Evolutionary conservation across 2,113 vertebrate species (phyloP).

Genomic region (Upupa epops): DNA sequence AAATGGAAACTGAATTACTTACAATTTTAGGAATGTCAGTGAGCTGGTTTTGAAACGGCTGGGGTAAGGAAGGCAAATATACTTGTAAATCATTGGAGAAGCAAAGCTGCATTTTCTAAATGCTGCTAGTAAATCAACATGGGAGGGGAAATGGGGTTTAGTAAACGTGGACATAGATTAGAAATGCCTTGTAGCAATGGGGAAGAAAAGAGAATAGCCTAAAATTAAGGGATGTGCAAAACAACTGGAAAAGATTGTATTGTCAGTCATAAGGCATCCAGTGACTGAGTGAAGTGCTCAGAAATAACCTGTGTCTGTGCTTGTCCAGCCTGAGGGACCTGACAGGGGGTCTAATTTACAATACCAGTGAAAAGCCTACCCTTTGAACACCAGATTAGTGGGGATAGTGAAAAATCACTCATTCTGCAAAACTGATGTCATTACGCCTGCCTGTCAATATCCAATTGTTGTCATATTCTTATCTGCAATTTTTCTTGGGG

Average conservation of each 20-base stretch:
- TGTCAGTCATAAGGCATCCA: not conserved
- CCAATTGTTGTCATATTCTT: not conserved
- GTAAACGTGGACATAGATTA: constrained; percentile 19
- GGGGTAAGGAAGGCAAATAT: not conserved
- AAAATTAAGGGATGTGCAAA: constrained; percentile 30
- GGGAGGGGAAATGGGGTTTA: not conserved
- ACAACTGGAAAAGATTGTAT: not conserved
- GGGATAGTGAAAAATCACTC: constrained; percentile 7
- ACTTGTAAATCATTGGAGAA: not conserved
- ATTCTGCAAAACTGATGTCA: not conserved
- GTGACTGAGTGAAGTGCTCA: not conserved
- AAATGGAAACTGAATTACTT: not conserved
- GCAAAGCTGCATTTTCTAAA: not conserved
- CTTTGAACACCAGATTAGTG: not conserved
- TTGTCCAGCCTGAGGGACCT: not conserved
- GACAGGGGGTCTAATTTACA: constrained; percentile 11
- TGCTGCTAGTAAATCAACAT: not conserved
- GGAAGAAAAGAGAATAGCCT: not conserved
- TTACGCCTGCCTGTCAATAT: not conserved
- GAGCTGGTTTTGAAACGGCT: not conserved
- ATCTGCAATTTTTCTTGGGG: not conserved
- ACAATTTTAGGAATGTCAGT: not conserved
- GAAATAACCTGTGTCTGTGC: not conserved
- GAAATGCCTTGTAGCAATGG: not conserved
- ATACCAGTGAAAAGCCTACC: not conserved